Conservation (phyloP, 1,140 invertebrate species). For the Drosophila punjabiensis region DNA sequence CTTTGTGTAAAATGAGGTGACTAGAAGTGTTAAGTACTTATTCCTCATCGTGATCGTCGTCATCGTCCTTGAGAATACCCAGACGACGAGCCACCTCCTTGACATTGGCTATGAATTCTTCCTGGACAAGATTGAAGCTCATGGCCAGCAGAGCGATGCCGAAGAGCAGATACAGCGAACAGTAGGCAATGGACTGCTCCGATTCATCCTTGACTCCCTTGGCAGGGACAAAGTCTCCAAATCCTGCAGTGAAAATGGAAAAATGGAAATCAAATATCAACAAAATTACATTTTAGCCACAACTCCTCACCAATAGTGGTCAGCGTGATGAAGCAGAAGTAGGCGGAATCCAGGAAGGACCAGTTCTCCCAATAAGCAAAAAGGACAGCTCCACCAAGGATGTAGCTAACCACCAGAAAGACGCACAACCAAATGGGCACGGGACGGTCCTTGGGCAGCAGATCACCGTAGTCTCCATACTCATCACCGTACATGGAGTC, state of each 20-base stretch:
- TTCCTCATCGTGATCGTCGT: conserved; percentile 85
- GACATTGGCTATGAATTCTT: conserved; percentile 95
- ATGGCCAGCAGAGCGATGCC: conserved; percentile 98
- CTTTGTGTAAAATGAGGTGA: background rate
- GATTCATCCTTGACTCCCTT: conserved; percentile 90
- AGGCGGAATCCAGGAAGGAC: conserved; percentile 95
- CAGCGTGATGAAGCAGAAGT: conserved; percentile 98
- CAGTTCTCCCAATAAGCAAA: conserved; percentile 95
- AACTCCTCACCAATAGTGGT: conserved; percentile 92
- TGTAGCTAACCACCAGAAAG: conserved; percentile 95
- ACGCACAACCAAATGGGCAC: conserved; percentile 97
- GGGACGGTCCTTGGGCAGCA: conserved; percentile 86
- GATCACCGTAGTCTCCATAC: conserved; percentile 85
- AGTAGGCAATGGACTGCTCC: conserved; percentile 94
- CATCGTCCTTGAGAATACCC: conserved; percentile 94
- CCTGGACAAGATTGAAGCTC: conserved; percentile 99
- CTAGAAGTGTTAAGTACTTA: conserved; percentile 7
- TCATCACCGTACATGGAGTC: conserved; percentile 87
- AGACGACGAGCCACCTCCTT: conserved; percentile 92
- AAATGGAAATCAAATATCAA: background rate
- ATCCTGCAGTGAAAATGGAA: conserved; percentile 86
- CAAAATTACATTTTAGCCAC: background rate
- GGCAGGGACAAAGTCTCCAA: conserved; percentile 97
- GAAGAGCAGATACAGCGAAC: conserved; percentile 96
- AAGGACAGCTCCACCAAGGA: conserved; percentile 93